Evolutionary conservation across 2,888 invertebrate species (phyloP).

Genomic region (Chymomyza caudatula): DNA sequence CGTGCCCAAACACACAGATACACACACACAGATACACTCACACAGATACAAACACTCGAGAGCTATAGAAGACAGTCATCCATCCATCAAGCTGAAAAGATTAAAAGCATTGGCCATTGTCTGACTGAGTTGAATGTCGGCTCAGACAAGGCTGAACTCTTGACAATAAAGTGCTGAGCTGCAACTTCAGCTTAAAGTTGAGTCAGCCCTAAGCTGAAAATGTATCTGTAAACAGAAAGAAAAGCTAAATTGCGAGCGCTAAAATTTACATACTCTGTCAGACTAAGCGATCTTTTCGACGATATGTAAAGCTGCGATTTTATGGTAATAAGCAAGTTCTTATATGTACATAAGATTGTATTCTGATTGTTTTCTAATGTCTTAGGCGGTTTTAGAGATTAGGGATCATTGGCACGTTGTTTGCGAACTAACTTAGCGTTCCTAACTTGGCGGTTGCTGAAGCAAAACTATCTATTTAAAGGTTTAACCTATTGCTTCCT

Average conservation of each 20-base stretch:
- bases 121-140: neutral
- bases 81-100: slow-evolving; percentile 36
- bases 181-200: neutral
- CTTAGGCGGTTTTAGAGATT: no score
- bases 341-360: no score
- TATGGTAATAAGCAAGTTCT: neutral
- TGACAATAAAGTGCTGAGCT: neutral
- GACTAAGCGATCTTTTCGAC: neutral
- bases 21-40: slow-evolving; percentile 28
- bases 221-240: neutral
- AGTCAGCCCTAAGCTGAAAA: neutral
- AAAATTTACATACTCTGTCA: neutral
- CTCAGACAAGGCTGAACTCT: neutral
- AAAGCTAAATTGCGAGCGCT: neutral
- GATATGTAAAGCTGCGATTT: neutral
- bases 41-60: slow-evolving; percentile 21
- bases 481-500: no score
- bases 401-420: no score
- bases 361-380: no score
- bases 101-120: neutral
- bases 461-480: no score
- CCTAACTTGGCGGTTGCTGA: no score
- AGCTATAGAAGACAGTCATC: slow-evolving; percentile 6
- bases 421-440: no score
- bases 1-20: neutral